Conservation (phyloP, 2,888 invertebrate genomes). For the Phalera bucephala region DNA sequence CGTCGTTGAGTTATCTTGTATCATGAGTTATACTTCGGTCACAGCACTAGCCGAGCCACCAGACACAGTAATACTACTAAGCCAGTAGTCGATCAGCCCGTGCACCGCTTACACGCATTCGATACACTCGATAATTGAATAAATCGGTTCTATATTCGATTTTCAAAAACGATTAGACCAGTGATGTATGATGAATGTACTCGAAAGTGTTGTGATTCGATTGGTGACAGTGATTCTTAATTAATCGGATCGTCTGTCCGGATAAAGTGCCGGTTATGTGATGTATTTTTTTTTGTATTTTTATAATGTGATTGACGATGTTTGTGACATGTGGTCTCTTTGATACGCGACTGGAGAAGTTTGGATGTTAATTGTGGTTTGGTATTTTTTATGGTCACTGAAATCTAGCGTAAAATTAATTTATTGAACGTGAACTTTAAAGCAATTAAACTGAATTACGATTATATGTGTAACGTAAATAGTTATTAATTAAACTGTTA, state of each 20-base stretch:
- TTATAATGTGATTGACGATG: conserved; percentile 22
- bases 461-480: no score
- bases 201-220: conserved; percentile 39
- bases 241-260: conserved; percentile 33
- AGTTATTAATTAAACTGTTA: no score
- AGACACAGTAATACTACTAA: conserved; percentile 41
- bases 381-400: conserved; percentile 7
- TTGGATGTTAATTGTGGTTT: conserved; percentile 26
- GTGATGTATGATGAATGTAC: conserved; percentile 41
- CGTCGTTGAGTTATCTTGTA: conserved; percentile 52
- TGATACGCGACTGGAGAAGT: conserved; percentile 15
- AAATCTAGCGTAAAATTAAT: conserved; percentile 15
- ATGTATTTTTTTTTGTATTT: conserved; percentile 31
- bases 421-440: no score
- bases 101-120: conserved; percentile 63
- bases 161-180: conserved; percentile 36
- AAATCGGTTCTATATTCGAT: conserved; percentile 21
- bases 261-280: conserved; percentile 32
- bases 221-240: conserved; percentile 37
- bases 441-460: no score
- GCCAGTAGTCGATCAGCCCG: conserved; percentile 64
- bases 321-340: conserved; percentile 28
- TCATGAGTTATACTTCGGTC: conserved; percentile 60
- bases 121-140: conserved; percentile 33
- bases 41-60: conserved; percentile 38